A percentile compares a stretch with the other conserved stretches of the same genome.
phyloP scores from a whole-genome alignment of 2,888 invertebrate genomes.

The Eupithecia subumbrata region DNA sequence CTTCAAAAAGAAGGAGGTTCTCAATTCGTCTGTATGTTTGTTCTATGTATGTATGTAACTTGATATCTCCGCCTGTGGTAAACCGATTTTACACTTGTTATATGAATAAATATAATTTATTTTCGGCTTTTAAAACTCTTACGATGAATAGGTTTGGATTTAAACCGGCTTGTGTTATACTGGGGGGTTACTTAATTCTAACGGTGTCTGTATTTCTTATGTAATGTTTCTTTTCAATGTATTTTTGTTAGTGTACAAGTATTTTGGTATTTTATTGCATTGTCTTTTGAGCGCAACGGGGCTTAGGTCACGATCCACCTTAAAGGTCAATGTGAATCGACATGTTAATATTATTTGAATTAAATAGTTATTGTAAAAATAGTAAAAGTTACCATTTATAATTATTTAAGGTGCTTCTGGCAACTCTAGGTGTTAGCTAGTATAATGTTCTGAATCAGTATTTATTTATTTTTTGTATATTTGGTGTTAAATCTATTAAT shows the following conservation, averaged over 20 bases:
- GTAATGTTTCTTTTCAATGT: no score
- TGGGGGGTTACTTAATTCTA: no score
- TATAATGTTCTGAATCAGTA: slow-evolving; percentile 33
- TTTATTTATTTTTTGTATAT: slow-evolving; percentile 38
- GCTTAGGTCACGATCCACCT: background rate
- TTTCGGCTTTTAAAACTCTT: no score
- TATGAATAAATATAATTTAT: no score
- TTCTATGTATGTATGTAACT: no score
- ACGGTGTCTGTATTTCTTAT: no score
- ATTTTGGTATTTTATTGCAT: background rate
- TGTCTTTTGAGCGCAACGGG: background rate
- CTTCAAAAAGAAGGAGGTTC: no score
- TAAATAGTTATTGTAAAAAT: slow-evolving; percentile 15
- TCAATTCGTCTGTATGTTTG: no score
- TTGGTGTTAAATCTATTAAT: slow-evolving; percentile 39
- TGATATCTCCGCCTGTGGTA: no score
- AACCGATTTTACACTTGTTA: no score
- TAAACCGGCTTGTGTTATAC: no score
- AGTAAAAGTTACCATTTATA: slow-evolving; percentile 48
- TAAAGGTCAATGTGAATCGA: background rate
- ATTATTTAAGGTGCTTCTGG: slow-evolving; percentile 49
- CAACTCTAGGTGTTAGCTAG: slow-evolving; percentile 34
- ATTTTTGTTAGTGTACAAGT: background rate
- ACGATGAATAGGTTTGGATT: no score
- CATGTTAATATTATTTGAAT: background rate